These are phyloP conservation scores for Thermophis baileyi DNA, from an alignment of 2,113 vertebrate species.

Conservation along the genomic window DNA sequence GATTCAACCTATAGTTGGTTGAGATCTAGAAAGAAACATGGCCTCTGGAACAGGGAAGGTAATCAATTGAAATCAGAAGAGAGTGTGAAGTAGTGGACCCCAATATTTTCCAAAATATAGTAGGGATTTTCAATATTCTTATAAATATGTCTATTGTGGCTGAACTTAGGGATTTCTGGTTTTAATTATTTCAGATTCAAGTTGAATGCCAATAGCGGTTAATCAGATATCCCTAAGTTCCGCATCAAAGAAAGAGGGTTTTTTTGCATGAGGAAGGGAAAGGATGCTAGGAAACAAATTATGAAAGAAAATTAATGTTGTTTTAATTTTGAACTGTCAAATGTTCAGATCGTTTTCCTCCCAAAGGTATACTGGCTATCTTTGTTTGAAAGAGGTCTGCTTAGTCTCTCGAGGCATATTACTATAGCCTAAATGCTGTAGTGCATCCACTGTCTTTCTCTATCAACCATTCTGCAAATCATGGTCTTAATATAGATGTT, in stretches of 20 bases:
- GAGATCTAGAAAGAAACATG: not conserved
- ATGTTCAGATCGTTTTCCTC: not conserved
- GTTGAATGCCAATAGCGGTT: not conserved
- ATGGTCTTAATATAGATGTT: conserved; percentile 45
- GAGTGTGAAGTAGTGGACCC: not conserved
- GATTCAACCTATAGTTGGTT: not conserved
- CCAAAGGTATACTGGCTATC: not conserved
- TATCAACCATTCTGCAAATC: conserved; percentile 14
- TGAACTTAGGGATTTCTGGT: not conserved
- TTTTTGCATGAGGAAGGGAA: not conserved
- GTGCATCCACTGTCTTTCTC: conserved; percentile 27
- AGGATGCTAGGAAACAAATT: not conserved
- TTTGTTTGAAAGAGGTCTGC: not conserved
- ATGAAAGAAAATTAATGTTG: not conserved
- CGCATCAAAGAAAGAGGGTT: not conserved
- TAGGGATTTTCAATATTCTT: not conserved
- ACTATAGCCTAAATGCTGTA: not conserved
- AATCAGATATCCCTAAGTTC: not conserved
- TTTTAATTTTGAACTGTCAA: not conserved
- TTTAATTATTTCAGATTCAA: not conserved
- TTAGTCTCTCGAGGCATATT: not conserved
- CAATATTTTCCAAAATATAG: not conserved
- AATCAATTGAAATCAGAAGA: not conserved
- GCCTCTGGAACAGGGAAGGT: not conserved
- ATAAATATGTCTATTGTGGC: not conserved